These are phyloP conservation scores for Lutraria lutraria DNA, from an alignment of 2,888 invertebrate genomes.

Conservation along the genomic window DNA sequence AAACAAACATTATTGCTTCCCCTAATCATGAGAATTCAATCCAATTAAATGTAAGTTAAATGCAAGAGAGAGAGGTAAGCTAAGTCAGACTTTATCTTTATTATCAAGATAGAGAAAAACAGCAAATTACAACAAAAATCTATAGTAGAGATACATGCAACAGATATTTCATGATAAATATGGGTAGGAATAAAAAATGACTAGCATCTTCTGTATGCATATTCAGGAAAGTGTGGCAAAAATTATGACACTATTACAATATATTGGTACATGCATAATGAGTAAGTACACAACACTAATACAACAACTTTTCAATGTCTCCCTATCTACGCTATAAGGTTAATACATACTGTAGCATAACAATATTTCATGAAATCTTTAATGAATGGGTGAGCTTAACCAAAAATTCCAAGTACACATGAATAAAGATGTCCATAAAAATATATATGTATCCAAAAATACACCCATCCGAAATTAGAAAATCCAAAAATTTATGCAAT, in stretches of 20 bases:
- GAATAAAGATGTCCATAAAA: no score
- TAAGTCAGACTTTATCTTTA: not conserved
- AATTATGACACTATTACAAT: not conserved
- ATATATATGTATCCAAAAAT: no score
- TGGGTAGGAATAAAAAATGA: constrained; percentile 5
- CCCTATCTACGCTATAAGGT: no score
- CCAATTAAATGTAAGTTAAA: not conserved
- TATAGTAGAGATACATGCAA: not conserved
- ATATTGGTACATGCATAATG: not conserved
- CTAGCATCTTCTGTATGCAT: constrained; percentile 19
- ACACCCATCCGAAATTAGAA: no score
- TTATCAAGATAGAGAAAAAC: not conserved
- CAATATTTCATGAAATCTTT: no score
- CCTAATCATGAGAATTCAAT: not conserved
- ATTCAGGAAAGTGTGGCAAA: not conserved
- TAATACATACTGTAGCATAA: no score
- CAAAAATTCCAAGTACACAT: no score
- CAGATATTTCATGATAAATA: constrained; percentile 10
- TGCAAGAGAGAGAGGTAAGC: not conserved
- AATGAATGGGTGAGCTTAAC: no score
- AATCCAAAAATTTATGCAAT: no score
- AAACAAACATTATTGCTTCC: not conserved
- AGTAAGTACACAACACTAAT: not conserved
- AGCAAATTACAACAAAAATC: not conserved
- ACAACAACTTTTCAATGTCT: not conserved